A percentile compares a stretch with the other conserved stretches of the same genome.
phyloP scores from a whole-genome alignment of 2,797 vertebrate species.

The Cryptoblepharus egeriae region DNA sequence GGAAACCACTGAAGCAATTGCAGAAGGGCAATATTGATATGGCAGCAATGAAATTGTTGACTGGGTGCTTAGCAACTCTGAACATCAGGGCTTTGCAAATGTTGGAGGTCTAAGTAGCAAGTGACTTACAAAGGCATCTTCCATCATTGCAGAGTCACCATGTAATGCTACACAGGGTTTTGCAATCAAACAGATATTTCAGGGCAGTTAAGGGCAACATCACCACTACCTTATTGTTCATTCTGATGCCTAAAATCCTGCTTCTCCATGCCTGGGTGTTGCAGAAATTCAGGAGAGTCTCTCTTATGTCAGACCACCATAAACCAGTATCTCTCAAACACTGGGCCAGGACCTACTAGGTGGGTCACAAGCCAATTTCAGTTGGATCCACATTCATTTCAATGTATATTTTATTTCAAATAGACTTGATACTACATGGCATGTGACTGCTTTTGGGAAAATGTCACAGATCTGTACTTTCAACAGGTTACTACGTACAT shows the following conservation, averaged over 20 bases:
- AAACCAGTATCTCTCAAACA: no score
- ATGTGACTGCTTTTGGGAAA: no score
- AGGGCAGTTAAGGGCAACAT: neutral
- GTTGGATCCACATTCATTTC: no score
- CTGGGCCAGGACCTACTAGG: no score
- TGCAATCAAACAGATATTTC: constrained; percentile 11
- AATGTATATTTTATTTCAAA: no score
- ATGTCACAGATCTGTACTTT: no score
- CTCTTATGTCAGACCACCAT: neutral
- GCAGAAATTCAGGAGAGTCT: neutral
- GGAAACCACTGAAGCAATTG: neutral
- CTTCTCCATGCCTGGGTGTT: neutral
- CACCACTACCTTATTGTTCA: no score
- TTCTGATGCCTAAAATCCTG: neutral
- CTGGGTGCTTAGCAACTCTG: neutral
- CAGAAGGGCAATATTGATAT: neutral
- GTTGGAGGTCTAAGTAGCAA: neutral
- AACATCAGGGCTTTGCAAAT: neutral
- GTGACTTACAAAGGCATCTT: neutral
- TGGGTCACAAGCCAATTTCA: no score
- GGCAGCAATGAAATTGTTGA: neutral
- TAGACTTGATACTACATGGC: no score
- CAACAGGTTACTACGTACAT: no score
- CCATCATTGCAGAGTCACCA: neutral
- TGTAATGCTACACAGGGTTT: neutral